Evolutionary conservation across 1,140 invertebrate genomes (phyloP).

Genomic region (Drusus annulatus): DNA sequence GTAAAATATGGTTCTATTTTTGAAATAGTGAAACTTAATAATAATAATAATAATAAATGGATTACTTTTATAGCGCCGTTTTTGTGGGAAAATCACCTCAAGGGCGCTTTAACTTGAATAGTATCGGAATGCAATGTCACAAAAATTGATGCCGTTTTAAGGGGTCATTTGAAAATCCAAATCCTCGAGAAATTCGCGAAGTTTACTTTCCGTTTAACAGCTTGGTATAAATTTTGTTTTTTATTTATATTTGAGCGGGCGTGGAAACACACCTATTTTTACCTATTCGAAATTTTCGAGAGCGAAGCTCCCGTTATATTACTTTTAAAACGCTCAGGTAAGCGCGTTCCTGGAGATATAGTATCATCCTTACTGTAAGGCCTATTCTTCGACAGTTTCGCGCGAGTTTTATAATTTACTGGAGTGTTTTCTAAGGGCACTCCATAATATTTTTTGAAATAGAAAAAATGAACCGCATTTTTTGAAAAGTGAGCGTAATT

Average conservation of each 20-base stretch:
- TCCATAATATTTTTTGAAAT: neutral
- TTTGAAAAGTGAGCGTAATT: neutral
- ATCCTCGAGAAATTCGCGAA: neutral
- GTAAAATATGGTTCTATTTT: too few relatives aligned
- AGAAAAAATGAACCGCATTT: conserved; percentile 22
- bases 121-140: too few relatives aligned
- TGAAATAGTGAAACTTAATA: too few relatives aligned
- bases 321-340: conserved; percentile 18
- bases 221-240: conserved; percentile 42
- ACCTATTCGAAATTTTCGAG: neutral
- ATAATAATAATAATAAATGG: too few relatives aligned
- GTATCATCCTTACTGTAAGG: conserved; percentile 4
- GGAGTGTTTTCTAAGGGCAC: conserved; percentile 20
- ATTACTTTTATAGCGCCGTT: too few relatives aligned
- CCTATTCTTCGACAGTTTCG: conserved; percentile 34
- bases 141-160: too few relatives aligned
- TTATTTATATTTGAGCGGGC: conserved; percentile 34
- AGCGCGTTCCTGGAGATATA: conserved; percentile 18
- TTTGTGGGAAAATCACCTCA: too few relatives aligned
- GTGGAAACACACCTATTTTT: conserved; percentile 11
- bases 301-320: conserved; percentile 11
- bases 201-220: conserved; percentile 27
- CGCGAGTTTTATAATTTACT: conserved; percentile 27
- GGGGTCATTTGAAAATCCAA: too few relatives aligned
- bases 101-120: too few relatives aligned